Conservation (phyloP, 2,797 vertebrate genomes). For the Pseudocheirus occidentalis region DNA sequence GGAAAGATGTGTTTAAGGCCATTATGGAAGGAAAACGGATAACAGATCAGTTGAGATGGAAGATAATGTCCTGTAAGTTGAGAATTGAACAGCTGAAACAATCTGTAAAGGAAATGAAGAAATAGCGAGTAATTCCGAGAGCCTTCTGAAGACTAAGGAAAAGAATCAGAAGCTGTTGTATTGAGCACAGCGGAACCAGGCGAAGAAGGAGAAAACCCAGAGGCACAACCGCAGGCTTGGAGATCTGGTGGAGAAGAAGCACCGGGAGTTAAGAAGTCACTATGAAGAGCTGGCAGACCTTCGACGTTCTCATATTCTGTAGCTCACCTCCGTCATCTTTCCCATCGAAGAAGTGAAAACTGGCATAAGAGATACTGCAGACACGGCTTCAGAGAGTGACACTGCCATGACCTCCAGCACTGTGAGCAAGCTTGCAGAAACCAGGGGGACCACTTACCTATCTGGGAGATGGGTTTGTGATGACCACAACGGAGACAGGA, state of each 20-base stretch:
- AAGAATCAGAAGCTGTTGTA: constrained; percentile 93
- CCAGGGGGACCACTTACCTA: constrained; percentile 95
- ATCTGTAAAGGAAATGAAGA: constrained; percentile 91
- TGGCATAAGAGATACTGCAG: constrained; percentile 92
- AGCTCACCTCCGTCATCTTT: constrained; percentile 94
- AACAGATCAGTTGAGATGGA: no score
- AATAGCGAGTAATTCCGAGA: constrained; percentile 89
- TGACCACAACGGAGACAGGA: constrained; percentile 97
- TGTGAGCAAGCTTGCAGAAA: constrained; percentile 96
- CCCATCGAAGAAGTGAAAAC: constrained; percentile 94
- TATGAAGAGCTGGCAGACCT: constrained; percentile 89
- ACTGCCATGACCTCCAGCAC: constrained; percentile 95
- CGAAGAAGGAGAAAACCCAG: constrained; percentile 96
- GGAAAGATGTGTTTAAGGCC: no score
- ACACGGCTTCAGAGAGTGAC: constrained; percentile 90
- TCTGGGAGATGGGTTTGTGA: constrained; percentile 98
- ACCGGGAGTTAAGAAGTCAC: constrained; percentile 86
- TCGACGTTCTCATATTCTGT: constrained; percentile 89
- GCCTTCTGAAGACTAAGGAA: constrained; percentile 90
- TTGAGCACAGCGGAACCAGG: constrained; percentile 93
- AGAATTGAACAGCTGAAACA: constrained; percentile 96
- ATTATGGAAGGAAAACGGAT: no score
- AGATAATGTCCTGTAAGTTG: constrained; percentile 98
- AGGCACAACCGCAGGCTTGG: constrained; percentile 91
- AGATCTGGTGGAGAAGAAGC: constrained; percentile 91